These are phyloP conservation scores for Pseudomugil tenellus DNA, from an alignment of 2,797 vertebrate species.

Conservation along the genomic window DNA sequence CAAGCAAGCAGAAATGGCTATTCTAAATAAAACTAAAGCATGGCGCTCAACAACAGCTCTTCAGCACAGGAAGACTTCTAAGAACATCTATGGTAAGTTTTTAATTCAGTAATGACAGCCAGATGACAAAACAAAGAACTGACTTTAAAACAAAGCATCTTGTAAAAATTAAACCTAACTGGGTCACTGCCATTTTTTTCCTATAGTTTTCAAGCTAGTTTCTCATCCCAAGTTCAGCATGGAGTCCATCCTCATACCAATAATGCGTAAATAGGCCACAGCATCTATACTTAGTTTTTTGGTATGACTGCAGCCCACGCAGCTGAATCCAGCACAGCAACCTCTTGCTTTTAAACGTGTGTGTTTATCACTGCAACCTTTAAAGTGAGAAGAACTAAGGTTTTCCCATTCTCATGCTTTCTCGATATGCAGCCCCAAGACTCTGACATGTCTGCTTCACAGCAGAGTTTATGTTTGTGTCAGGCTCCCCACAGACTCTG, in stretches of 20 bases:
- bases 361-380: slow-evolving; percentile 27
- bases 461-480: slow-evolving; percentile 75
- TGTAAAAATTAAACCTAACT: slow-evolving; percentile 52
- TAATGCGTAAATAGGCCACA: slow-evolving; percentile 49
- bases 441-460: slow-evolving; percentile 72
- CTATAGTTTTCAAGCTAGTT: slow-evolving; percentile 29
- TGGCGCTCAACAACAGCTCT: slow-evolving; percentile 59
- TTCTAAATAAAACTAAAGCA: slow-evolving; percentile 51
- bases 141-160: slow-evolving; percentile 47
- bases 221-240: slow-evolving; percentile 22
- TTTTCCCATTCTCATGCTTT: slow-evolving; percentile 50
- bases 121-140: slow-evolving; percentile 59
- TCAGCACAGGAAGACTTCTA: slow-evolving; percentile 54
- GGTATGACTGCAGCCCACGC: slow-evolving; percentile 35
- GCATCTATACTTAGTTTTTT: slow-evolving; percentile 35
- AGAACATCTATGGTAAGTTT: slow-evolving; percentile 41
- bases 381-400: slow-evolving; percentile 45
- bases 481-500: slow-evolving; percentile 74
- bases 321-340: slow-evolving; percentile 13
- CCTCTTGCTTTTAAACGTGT: slow-evolving; percentile 25
- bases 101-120: slow-evolving; percentile 45
- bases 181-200: slow-evolving; percentile 51
- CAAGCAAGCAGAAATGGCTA: not conserved
- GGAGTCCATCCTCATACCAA: slow-evolving; percentile 40
- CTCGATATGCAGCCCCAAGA: slow-evolving; percentile 60